Evolutionary conservation across 1,140 invertebrate genomes (phyloP), one percentile per base, ranked within the genome.

Genomic region (Ceratina australensis): DNA sequence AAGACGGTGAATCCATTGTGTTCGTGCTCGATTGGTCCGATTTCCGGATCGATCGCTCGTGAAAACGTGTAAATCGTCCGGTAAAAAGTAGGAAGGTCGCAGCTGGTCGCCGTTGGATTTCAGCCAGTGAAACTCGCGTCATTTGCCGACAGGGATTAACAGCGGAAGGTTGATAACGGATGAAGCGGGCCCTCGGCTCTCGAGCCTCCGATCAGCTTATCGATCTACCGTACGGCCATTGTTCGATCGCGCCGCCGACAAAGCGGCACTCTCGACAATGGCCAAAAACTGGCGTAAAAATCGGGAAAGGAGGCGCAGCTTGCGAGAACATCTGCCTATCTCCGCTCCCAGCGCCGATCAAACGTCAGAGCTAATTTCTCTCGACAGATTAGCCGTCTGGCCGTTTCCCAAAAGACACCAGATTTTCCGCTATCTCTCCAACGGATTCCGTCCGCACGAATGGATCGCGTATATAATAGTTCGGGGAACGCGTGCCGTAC

Each of bases 371-470:
- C 54, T 61, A 71, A 77, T 77, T 77, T 60, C 74, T 59, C 2
- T 15, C 67, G 67, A 54, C 74, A n/a, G 74, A 77, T 77, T 61
- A 77, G 74, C 67, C 67, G 72, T 20, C 72, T 66, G 72, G 8
- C 52, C 50, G 61, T 63, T 20, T 77, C 49, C 47, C 49, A 16
- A 47, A 77, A 71, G 74, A 20, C 74, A 42, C 26, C 57, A 56
- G 74, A 77, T 77, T 77, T 77, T 77, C 74, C 74, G 67, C 26
- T 77, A 1, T 47, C 61, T 57, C 47, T 66, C 26, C 75, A 24
- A 26, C 20, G 28, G 63, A 24, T 67, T 18, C 50, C 47, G 59
- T 56, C n/a, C 66, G 16, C 80, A 49, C 66, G 61, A 52, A 63
- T 72, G 61, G n/a, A 24, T 18, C 49, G 63, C 66, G 61, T n/a